Percentiles rank a stretch among this genome's conserved stretches.
Conservation (phyloP, 2,888 invertebrate species). For the Drosophila mercatorum region DNA sequence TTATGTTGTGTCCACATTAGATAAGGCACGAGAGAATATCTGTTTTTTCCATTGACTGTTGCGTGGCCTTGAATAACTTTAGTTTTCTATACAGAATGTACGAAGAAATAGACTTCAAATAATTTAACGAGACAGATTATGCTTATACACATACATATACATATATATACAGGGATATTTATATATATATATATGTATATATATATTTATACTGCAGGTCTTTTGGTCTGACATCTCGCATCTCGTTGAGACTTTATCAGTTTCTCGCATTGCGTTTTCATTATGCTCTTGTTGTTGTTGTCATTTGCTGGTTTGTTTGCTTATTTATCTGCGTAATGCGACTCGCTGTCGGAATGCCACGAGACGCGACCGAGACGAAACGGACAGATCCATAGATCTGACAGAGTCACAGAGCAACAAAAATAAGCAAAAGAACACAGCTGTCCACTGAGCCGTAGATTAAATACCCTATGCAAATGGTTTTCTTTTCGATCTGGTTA, state of each 20-base stretch:
- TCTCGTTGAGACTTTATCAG: constrained; percentile 39
- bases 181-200: background rate
- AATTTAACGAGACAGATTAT: constrained; percentile 3
- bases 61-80: constrained; percentile 13
- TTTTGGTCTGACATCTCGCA: constrained; percentile 13
- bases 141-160: background rate
- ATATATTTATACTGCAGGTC: constrained; percentile 6
- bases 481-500: constrained; percentile 1
- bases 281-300: constrained; percentile 14
- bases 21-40: constrained; percentile 6
- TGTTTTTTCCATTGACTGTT: constrained; percentile 6
- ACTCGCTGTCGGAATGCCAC: constrained; percentile 53
- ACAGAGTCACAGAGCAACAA: constrained; percentile 8
- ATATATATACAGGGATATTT: background rate
- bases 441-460: constrained; percentile 12
- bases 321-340: constrained; percentile 60
- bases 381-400: constrained; percentile 11
- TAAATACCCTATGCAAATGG: constrained; percentile 12
- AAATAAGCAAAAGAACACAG: constrained; percentile 18
- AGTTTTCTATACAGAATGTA: constrained; percentile 1
- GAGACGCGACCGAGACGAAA: constrained; percentile 18
- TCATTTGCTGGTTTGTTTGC: constrained; percentile 34
- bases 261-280: constrained; percentile 23
- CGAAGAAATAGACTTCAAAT: constrained; percentile 10
- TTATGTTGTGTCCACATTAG: constrained; percentile 14